Evolutionary conservation across 2,113 vertebrate species (phyloP), one percentile per base, ranked within the genome.

Genomic region (Psittacula cyanocephala): DNA sequence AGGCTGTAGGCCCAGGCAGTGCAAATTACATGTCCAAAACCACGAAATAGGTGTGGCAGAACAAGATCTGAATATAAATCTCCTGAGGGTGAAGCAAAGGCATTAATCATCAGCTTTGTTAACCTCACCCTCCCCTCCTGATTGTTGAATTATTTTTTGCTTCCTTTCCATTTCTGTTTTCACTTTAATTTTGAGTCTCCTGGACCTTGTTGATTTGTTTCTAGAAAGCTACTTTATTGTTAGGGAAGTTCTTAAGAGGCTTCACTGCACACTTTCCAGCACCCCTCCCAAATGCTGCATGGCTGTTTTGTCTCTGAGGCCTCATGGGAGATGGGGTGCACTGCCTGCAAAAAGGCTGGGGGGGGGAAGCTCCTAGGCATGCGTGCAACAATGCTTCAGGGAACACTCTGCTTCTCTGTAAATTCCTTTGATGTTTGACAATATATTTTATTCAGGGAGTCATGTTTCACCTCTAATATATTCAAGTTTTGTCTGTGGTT

Each of bases 401-500:
- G 82, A 96, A 97, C 94, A 95, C 95, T 96, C 62, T 62, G 50
- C 72, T 94, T 96, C 93, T 97, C 55, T 24, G 77, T 23, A 53
- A 88, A 88, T 67, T 88, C 79, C 88, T 98, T 95, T 97, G 94
- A 98, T 94, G 88, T 94, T 88, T 92, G 93, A 92, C 88, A 78
- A 87, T 91, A 70, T 96, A 77, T 89, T 97, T 96, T 98, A 97
- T 96, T 96, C 78, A 92, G 59, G 87, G 88, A 94, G 91, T 97
- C 97, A 88, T 95, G 93, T 97, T 98, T 96, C 97, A 97, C 50
- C 91, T 95, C 90, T 96, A 95, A 97, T 97, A 95, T 96, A 95
- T 93, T 98, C 96, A 93, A 96, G 88, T 97, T 98, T 97, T 98
- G 88, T 96, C 94, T 96, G 96, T 96, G 96, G 92, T 96, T 98